A percentile compares a stretch with the other conserved stretches of the same genome.
Evolutionary conservation across 2,888 invertebrate species (phyloP).

Genomic region (Pristionchus entomophagus): DNA sequence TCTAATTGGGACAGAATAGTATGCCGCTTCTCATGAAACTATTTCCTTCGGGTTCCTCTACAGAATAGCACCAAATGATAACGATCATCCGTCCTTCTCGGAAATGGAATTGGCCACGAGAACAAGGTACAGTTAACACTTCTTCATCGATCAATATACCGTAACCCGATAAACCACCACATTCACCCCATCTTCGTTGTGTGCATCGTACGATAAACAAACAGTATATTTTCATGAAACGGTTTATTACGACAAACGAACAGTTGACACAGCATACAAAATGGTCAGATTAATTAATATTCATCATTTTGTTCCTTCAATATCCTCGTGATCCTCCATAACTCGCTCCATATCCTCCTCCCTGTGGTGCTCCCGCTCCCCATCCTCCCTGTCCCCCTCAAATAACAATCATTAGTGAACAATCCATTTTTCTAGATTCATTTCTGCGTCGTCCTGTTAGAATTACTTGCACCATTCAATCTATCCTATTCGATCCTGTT

Average conservation of each 20-base stretch:
- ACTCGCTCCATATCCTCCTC: slow-evolving; percentile 39
- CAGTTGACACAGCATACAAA: slow-evolving; percentile 23
- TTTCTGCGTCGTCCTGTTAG: not conserved
- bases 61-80: not conserved
- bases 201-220: not conserved
- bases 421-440: no score
- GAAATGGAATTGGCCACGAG: slow-evolving; percentile 7
- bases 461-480: slow-evolving; percentile 5
- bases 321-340: slow-evolving; percentile 30
- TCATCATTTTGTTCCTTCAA: not conserved
- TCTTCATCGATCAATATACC: no score
- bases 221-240: slow-evolving; percentile 3
- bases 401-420: no score
- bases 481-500: no score
- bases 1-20: not conserved
- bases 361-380: slow-evolving; percentile 10
- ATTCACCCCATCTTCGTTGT: not conserved
- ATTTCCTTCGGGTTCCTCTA: slow-evolving; percentile 19
- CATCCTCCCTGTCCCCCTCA: slow-evolving; percentile 28
- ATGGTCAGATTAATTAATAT: not conserved
- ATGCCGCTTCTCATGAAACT: not conserved
- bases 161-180: not conserved
- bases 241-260: slow-evolving; percentile 13
- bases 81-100: slow-evolving; percentile 2
- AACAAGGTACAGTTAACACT: not conserved